phyloP scores from a whole-genome alignment of 2,113 vertebrate genomes.

The Jacana jacana region DNA sequence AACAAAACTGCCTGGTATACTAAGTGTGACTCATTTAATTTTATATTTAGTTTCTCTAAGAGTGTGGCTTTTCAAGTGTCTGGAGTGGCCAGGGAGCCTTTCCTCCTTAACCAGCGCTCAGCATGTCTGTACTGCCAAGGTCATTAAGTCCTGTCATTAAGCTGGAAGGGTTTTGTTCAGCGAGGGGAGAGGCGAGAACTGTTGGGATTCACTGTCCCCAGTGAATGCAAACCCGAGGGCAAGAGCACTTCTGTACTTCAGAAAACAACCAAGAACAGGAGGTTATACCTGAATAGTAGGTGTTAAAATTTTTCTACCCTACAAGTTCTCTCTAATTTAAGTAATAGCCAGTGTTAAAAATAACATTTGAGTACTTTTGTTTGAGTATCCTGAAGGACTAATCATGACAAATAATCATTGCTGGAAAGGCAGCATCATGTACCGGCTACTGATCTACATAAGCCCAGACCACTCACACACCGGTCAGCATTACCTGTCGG shows the following conservation, averaged over 20 bases:
- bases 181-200: not conserved
- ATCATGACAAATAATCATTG: not conserved
- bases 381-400: not conserved
- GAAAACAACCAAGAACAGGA: not conserved
- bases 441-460: rapidly evolving
- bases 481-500: rapidly evolving
- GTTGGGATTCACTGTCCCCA: not conserved
- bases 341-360: rapidly evolving
- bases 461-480: rapidly evolving
- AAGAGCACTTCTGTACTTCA: not conserved
- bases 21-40: not conserved
- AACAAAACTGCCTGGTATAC: not conserved
- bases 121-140: not conserved
- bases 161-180: not conserved
- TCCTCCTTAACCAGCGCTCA: not conserved
- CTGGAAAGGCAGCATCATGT: not conserved
- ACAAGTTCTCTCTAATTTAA: not conserved
- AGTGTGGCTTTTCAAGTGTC: not conserved
- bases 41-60: not conserved
- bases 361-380: not conserved
- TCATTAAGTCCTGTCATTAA: not conserved
- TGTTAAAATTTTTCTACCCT: no score
- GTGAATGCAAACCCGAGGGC: not conserved
- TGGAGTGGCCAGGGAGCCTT: not conserved
- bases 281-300: no score